phyloP scores from a whole-genome alignment of 2,797 vertebrate genomes.

The Phalanger gymnotis region DNA sequence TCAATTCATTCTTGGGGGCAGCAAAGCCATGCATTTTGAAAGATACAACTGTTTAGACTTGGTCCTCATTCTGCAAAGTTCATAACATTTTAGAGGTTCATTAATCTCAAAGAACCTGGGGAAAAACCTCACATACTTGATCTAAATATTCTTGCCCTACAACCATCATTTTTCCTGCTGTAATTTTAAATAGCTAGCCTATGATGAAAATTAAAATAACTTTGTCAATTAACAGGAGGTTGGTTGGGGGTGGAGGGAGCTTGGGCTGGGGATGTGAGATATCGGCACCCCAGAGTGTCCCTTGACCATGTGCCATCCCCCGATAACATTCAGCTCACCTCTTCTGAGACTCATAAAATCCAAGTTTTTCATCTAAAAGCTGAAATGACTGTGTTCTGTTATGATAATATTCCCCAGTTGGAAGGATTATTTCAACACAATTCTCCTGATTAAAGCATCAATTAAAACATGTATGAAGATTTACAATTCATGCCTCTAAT shows the following conservation, averaged over 20 bases:
- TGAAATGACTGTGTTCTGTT: conserved; percentile 69
- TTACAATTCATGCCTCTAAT: conserved; percentile 63
- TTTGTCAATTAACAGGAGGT: conserved; percentile 65
- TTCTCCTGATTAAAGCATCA: conserved; percentile 73
- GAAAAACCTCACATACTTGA: conserved; percentile 44
- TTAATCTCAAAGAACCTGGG: conserved; percentile 72
- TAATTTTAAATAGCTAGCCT: conserved; percentile 77
- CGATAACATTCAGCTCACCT: conserved; percentile 71
- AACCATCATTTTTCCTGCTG: conserved; percentile 49
- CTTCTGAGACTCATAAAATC: conserved; percentile 48
- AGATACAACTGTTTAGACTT: conserved; percentile 47
- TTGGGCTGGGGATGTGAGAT: conserved; percentile 46
- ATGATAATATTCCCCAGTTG: conserved; percentile 72
- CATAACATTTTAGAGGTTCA: conserved; percentile 75
- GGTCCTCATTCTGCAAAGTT: conserved; percentile 66
- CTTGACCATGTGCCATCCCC: conserved; percentile 51
- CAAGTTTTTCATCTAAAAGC: conserved; percentile 64
- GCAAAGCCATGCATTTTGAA: conserved; percentile 54
- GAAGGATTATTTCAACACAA: conserved; percentile 66
- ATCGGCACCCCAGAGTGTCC: conserved; percentile 53
- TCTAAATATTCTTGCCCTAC: conserved; percentile 70
- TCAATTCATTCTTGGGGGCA: conserved; percentile 43
- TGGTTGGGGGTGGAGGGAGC: conserved; percentile 35
- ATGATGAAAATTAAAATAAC: conserved; percentile 61
- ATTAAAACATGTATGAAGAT: conserved; percentile 53